These are phyloP conservation scores for Paramormyrops hopkinsi DNA, from an alignment of 2,797 vertebrate species.

Conservation along the genomic window DNA sequence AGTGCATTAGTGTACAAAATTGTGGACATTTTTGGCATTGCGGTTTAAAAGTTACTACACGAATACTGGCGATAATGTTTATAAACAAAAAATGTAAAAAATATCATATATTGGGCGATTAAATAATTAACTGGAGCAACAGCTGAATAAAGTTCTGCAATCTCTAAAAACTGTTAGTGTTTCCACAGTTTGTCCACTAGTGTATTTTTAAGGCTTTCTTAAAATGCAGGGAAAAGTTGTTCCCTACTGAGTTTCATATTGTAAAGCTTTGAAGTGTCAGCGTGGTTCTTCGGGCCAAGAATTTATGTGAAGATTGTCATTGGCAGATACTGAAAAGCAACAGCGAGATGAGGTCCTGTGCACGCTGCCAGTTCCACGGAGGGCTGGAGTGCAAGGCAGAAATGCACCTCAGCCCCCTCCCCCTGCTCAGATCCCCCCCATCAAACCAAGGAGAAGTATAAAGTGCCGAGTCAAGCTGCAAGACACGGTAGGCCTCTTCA, in stretches of 20 bases:
- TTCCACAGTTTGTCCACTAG: not conserved
- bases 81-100: not conserved
- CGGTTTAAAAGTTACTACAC: not conserved
- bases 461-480: not conserved
- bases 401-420: not conserved
- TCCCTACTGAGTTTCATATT: not conserved
- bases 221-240: not conserved
- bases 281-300: not conserved
- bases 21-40: not conserved
- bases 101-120: not conserved
- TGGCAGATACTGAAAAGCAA: not conserved
- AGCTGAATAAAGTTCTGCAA: not conserved
- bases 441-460: slow-evolving; percentile 22
- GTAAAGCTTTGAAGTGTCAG: not conserved
- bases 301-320: not conserved
- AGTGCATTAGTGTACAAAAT: not conserved
- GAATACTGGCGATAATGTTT: not conserved
- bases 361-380: not conserved
- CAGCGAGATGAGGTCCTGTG: not conserved
- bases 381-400: not conserved
- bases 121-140: not conserved
- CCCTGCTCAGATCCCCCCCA: not conserved
- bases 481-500: not conserved
- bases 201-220: not conserved
- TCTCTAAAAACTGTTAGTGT: not conserved